Base-by-base conservation (phyloP, 2,888 invertebrate genomes). In the Pammene aurita region DNA sequence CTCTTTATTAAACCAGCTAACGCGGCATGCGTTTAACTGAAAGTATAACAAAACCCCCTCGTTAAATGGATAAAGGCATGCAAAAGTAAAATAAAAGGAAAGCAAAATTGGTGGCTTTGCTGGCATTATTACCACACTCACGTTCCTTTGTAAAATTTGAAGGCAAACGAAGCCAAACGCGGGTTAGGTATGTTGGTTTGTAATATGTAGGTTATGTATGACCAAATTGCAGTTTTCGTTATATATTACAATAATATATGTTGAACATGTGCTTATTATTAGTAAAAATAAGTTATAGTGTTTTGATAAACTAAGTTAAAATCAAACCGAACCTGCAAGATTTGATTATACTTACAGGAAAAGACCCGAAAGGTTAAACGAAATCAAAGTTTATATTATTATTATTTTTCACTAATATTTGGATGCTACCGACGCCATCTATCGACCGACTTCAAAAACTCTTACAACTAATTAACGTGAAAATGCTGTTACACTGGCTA, bases 1-100 rank as follows among this genome's bases (percentile, higher is more conserved):
- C 62, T 54, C 54, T 57, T 68, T 63, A 57, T 46, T 67, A 56
- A 63, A 68, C 50, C 48, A 46, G 18, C 16, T 34, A 42, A 52
- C 55, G 14, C 13, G 14, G 7, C 18, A 55, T 26, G 54, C 35
- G 35, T 18, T 41, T 56, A 34, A 13, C 61, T 26, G 48, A 26
- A 61, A 26, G 4, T 38, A 41, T 34, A 56, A 52, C 5, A 18
- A 41, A 38, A 61, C 9, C 13, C 26, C n/a, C 14, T 48, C 46
- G 60, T 48, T 48, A 61, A 60, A 34, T 38, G 10, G 11, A 46
- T 35, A 14, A 44, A 26, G 26, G 26, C 1, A 26, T 44, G n/a
- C 4, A 18, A 13, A 44, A 58, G 13, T 44, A 18, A 26, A 44
- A 55, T 9, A 10, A 55, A 35, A 38, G 1, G 6, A n/a, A 42